Evolutionary conservation across 2,797 vertebrate genomes (phyloP).

Genomic region (Miichthys miiuy): DNA sequence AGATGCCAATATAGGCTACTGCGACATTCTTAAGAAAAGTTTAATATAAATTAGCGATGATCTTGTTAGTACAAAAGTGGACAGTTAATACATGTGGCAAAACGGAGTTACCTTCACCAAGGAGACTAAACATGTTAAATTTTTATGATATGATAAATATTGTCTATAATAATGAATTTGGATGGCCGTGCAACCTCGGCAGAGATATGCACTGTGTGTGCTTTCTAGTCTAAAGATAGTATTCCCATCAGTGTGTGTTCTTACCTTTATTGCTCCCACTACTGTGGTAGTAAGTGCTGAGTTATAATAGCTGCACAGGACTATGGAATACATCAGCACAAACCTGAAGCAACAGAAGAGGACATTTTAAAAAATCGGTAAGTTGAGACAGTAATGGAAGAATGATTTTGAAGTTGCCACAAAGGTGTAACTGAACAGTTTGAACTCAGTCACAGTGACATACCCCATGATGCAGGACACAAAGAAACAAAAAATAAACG

Average conservation of each 20-base stretch:
- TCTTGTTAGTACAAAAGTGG: background rate
- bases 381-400: background rate
- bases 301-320: constrained; percentile 94
- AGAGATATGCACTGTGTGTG: background rate
- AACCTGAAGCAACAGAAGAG: constrained; percentile 83
- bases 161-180: background rate
- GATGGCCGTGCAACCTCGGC: background rate
- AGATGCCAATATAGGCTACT: constrained; percentile 92
- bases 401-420: background rate
- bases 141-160: background rate
- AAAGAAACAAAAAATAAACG: constrained; percentile 90
- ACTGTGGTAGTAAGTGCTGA: constrained; percentile 93
- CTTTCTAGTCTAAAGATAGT: background rate
- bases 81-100: background rate
- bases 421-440: background rate
- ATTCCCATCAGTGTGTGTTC: constrained; percentile 18
- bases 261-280: constrained; percentile 93
- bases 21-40: constrained; percentile 88
- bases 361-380: background rate
- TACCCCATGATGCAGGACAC: constrained; percentile 95
- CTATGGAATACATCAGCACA: constrained; percentile 92
- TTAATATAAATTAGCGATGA: background rate
- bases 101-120: background rate
- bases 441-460: constrained; percentile 50
- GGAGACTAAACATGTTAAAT: background rate